Base-by-base conservation (phyloP, 2,113 vertebrate species). In the Puffinus mauretanicus region DNA sequence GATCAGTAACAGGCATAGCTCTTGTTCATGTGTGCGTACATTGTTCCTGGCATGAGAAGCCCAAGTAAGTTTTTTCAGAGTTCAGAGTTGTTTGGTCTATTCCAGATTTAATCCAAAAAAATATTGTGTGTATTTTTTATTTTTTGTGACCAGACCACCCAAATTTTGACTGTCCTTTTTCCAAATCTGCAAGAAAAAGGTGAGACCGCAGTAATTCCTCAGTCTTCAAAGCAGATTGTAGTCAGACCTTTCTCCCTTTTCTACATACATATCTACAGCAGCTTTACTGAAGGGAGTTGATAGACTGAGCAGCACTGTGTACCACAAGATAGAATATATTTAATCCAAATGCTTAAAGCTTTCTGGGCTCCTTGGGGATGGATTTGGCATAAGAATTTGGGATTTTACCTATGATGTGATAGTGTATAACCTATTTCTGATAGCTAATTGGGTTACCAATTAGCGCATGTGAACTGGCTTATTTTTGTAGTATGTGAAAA, bases 21-120 rank as follows among this genome's bases (percentile, higher is more conserved):
- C n/a, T 70, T 1, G 0, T 72, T 86, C 9, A 7, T 1, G 0
- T 60, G 18, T 49, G 13, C 1, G 0, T 49, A 9, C 0, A 0
- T 29, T 58, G 16, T 49, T 92, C n/a, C 34, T 70, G 46, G 22
- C 20, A 16, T 11, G 18, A 55, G 46, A 3, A 84, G 34, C 24
- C 60, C n/a, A 42, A 60, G 13, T 40, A 71, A 67, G 11, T 80
- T 64, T 24, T 52, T 94, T 65, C 61, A 84, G 29, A 6, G 9
- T 78, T 86, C 29, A 20, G 25, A 85, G 29, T 51, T 83, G 12
- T 81, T 84, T 1, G 9, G 5, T 54, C 40, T 69, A 2, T 70
- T 81, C 27, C 72, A 57, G 26, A 65, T 60, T 65, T 76, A 2
- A 57, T 62, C 3, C 1, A n/a, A 34, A 54, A 65, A 67, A 44